A percentile compares a stretch with the other conserved stretches of the same genome.
Conservation (phyloP, 2,797 vertebrate species). For the Hozukius guyotensis region DNA sequence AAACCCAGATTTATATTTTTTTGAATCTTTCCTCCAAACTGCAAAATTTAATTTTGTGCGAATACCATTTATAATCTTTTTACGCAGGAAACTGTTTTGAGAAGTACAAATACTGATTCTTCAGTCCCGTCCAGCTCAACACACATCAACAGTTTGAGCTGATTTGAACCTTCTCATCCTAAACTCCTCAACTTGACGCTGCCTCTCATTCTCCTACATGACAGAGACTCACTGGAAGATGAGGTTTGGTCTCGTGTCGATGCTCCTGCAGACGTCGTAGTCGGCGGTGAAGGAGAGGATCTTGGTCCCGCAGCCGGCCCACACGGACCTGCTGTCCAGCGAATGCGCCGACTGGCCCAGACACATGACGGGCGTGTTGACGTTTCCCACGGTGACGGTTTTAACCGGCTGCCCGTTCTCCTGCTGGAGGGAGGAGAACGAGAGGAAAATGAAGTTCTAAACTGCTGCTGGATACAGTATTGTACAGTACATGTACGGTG, state of each 20-base stretch:
- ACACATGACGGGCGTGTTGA: conserved; percentile 90
- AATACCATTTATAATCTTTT: neutral
- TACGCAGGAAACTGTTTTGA: neutral
- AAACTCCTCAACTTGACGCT: neutral
- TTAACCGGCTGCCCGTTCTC: conserved; percentile 88
- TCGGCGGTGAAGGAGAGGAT: conserved; percentile 87
- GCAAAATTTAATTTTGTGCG: neutral
- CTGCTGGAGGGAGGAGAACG: conserved; percentile 69
- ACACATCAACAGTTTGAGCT: neutral
- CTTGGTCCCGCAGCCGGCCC: conserved; percentile 92
- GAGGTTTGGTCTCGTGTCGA: conserved; percentile 88
- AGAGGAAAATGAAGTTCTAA: neutral
- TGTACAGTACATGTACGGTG: neutral
- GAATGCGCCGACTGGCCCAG: conserved; percentile 84
- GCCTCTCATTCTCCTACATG: neutral
- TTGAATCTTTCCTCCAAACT: neutral
- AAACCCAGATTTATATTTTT: neutral
- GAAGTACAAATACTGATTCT: neutral
- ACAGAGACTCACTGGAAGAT: conserved; percentile 84
- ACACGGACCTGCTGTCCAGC: conserved; percentile 84
- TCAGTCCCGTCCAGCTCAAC: neutral
- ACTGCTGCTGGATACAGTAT: no score
- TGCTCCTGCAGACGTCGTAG: conserved; percentile 86
- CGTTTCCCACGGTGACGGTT: conserved; percentile 83
- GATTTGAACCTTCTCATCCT: neutral